A percentile compares a stretch with the other conserved stretches of the same genome.
Evolutionary conservation across 1,140 invertebrate genomes (phyloP).

Genomic region (Heliconius congener): DNA sequence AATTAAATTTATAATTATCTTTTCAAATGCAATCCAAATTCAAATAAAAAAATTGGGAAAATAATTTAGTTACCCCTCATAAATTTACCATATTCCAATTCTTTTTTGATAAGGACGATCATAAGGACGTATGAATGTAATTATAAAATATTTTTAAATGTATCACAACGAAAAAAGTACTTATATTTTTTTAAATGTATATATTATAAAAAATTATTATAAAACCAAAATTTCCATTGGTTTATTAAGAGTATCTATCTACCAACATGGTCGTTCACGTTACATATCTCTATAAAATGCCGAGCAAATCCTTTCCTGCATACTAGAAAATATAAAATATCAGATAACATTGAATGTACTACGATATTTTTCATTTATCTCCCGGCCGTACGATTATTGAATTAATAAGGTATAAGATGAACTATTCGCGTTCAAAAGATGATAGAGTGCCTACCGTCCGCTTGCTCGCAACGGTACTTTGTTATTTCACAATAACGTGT

Average conservation of each 20-base stretch:
- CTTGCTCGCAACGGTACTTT: conserved; percentile 12
- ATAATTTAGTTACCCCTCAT: too few relatives aligned
- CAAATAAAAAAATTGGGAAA: too few relatives aligned
- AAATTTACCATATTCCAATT: too few relatives aligned
- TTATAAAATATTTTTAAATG: too few relatives aligned
- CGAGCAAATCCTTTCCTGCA: not conserved
- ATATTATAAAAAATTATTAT: not conserved
- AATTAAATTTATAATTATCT: too few relatives aligned
- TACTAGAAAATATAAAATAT: conserved; percentile 13
- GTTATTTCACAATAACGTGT: conserved; percentile 12
- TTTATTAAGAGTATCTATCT: too few relatives aligned
- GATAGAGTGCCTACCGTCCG: conserved; percentile 19
- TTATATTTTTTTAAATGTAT: not conserved
- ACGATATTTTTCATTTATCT: conserved; percentile 15
- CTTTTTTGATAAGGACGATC: too few relatives aligned
- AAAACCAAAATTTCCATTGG: not conserved
- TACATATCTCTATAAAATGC: not conserved
- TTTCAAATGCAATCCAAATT: too few relatives aligned
- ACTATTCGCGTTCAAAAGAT: conserved; percentile 15
- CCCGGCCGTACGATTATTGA: conserved; percentile 13
- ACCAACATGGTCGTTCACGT: not conserved
- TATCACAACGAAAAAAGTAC: too few relatives aligned
- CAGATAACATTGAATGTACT: conserved; percentile 10
- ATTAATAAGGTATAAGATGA: conserved; percentile 26
- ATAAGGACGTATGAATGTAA: too few relatives aligned